Base-by-base conservation (phyloP, 2,888 invertebrate species). In the Operophtera brumata region DNA sequence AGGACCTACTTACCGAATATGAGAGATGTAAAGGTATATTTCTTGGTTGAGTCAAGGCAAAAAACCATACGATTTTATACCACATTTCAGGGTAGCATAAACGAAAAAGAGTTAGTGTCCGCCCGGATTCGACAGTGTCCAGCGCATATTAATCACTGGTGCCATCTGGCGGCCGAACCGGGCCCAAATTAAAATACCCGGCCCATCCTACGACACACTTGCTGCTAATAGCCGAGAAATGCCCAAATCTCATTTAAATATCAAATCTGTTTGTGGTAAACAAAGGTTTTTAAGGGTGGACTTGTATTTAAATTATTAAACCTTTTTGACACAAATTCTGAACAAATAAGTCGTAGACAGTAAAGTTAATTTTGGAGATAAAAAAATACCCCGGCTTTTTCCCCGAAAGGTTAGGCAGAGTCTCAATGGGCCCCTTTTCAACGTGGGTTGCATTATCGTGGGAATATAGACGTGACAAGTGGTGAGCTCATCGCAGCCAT, bases 71-170 rank as follows among this genome's bases (percentile, higher is more conserved):
- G 11, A 11, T 11, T 30, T 30, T 11, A 34, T 3, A 37, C 45
- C 45, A 13, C 45, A 46, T 12, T 57, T 58, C 57, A 63, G 34
- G 11, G 11, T n/a, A 34, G 6, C 11, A 59, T 50, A 58, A 69
- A 70, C 74, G 71, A 75, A 78, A 79, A 80, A 67, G 71, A 77
- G 64, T 67, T 69, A 68, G 73, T 74, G 67, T 67, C 51, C 69
- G 67, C 7, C 28, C 20, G 42, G 50, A 52, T 44, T 53, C 52
- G 71, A 65, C 78, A 73, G 71, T 76, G 79, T 80, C 81, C 77
- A 77, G 77, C 76, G 87, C 85, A 88, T 88, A 87, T 87, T 88
- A 88, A 87, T 88, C 86, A 86, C 77, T 60, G 30, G 69, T 79
- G 72, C 75, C 86, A 86, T 81, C 77, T 86, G 85, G 66, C 62